phyloP scores from a whole-genome alignment of 2,888 invertebrate species.

The Synergus gifuensis region DNA sequence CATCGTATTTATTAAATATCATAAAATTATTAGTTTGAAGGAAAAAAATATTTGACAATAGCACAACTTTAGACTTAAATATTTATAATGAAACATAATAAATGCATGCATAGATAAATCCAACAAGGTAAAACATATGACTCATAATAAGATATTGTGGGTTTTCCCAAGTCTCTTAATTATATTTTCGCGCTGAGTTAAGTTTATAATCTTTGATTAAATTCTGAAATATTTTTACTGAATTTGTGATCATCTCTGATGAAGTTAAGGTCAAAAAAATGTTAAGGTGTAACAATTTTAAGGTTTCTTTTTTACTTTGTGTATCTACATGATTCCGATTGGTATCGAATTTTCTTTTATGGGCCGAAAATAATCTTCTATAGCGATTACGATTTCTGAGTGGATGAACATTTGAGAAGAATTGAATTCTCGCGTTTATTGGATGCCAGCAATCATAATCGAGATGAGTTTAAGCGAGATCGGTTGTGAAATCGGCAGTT shows the following conservation, averaged over 20 bases:
- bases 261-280: too few relatives aligned
- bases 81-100: background rate
- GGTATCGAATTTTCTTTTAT: background rate
- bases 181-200: too few relatives aligned
- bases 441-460: background rate
- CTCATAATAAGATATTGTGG: too few relatives aligned
- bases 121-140: too few relatives aligned
- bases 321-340: background rate
- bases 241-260: too few relatives aligned
- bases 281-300: too few relatives aligned
- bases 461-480: slow-evolving; percentile 5
- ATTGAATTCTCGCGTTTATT: background rate
- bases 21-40: background rate
- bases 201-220: too few relatives aligned
- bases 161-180: too few relatives aligned
- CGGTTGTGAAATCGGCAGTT: background rate
- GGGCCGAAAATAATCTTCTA: background rate
- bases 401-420: background rate
- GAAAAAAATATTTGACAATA: background rate
- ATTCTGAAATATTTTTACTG: too few relatives aligned
- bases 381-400: background rate
- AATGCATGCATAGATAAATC: too few relatives aligned
- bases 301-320: too few relatives aligned
- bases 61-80: background rate
- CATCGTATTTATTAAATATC: background rate